phyloP scores from a whole-genome alignment of 2,797 vertebrate genomes.

The Rhinichthys osculus region DNA sequence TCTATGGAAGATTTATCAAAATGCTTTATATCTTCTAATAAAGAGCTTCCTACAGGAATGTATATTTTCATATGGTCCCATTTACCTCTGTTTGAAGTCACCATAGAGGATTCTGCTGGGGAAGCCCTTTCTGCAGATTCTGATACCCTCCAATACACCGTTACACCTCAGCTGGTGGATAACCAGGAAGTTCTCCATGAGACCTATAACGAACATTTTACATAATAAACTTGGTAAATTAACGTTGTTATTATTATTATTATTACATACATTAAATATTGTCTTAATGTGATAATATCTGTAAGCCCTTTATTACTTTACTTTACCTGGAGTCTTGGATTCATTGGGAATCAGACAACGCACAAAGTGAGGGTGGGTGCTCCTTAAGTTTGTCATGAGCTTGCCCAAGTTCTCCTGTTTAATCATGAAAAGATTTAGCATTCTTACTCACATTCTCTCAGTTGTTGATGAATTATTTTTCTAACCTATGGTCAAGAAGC shows the following conservation, averaged over 20 bases:
- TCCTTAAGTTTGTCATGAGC: slow-evolving; percentile 87
- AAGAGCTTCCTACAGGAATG: neutral
- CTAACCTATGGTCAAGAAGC: neutral
- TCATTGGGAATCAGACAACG: slow-evolving; percentile 92
- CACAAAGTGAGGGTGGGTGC: slow-evolving; percentile 91
- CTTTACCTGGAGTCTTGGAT: slow-evolving; percentile 88
- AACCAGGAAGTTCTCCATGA: slow-evolving; percentile 90
- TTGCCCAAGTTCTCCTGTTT: slow-evolving; percentile 90
- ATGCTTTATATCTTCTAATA: neutral
- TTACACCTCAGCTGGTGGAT: slow-evolving; percentile 92
- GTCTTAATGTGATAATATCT: neutral
- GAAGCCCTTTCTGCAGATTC: slow-evolving; percentile 87
- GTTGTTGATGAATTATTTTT: slow-evolving; percentile 17
- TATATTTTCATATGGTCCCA: neutral
- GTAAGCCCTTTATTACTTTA: neutral
- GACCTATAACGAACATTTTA: slow-evolving; percentile 69
- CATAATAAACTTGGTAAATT: neutral
- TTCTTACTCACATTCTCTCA: neutral
- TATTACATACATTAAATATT: neutral
- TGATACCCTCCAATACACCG: slow-evolving; percentile 89
- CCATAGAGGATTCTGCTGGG: slow-evolving; percentile 85
- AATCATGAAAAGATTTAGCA: slow-evolving; percentile 10
- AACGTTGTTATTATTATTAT: neutral
- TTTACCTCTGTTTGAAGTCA: slow-evolving; percentile 86
- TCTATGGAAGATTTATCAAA: slow-evolving; percentile 58